Conservation (phyloP, 2,888 invertebrate species). For the Lochmaea capreae region DNA sequence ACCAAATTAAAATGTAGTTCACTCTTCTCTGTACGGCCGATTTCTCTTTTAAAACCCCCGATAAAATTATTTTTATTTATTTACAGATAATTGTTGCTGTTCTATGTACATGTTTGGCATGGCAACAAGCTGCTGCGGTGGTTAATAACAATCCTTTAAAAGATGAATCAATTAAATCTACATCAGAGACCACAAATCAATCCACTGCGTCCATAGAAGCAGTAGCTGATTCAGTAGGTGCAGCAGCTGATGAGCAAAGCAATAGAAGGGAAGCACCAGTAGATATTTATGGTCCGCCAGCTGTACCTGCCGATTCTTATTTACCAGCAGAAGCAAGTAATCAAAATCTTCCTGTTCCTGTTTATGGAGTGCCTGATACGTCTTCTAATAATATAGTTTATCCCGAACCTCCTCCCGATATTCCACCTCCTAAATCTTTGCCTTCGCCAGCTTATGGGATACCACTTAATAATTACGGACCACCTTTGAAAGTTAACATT, state of each 20-base stretch:
- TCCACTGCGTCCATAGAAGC: conserved; percentile 29
- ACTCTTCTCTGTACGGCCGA: conserved; percentile 18
- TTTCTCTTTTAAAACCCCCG: conserved; percentile 23
- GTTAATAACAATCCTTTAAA: conserved; percentile 59
- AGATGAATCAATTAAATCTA: conserved; percentile 46
- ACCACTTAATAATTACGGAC: conserved; percentile 48
- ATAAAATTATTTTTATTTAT: conserved; percentile 31
- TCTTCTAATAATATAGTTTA: conserved; percentile 64
- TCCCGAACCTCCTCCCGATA: conserved; percentile 66
- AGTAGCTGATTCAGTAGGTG: conserved; percentile 55
- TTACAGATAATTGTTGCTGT: conserved; percentile 59
- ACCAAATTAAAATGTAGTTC: conserved; percentile 31
- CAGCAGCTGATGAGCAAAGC: conserved; percentile 58
- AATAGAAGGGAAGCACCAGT: conserved; percentile 61
- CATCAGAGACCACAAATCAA: conserved; percentile 38
- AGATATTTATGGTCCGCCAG: conserved; percentile 69
- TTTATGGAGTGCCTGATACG: conserved; percentile 71
- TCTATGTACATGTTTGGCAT: conserved; percentile 55
- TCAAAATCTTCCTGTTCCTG: conserved; percentile 69
- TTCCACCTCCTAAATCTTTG: conserved; percentile 60
- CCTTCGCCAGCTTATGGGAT: conserved; percentile 53
- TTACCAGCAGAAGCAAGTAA: conserved; percentile 60
- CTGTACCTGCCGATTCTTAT: conserved; percentile 67
- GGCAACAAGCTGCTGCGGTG: conserved; percentile 61
- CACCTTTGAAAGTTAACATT: conserved; percentile 21